Evolutionary conservation across 2,888 invertebrate species (phyloP), one percentile per base, ranked within the genome.

Genomic region (Ernsta delagoae): DNA sequence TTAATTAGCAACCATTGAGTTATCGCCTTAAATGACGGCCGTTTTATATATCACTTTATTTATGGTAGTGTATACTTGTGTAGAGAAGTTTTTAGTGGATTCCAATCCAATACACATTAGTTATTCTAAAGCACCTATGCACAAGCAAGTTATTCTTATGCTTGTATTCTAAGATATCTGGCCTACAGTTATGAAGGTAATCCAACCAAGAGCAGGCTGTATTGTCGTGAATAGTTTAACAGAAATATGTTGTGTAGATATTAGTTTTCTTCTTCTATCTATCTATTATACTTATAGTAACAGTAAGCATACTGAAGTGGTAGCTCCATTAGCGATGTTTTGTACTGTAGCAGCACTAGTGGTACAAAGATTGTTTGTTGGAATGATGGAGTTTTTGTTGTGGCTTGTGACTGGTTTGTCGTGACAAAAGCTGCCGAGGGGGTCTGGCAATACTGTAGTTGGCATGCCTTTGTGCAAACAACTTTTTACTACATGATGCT

Each of bases 321-420:
- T 45, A n/a, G 45, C 4, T 5, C 45, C 45, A 45, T 45, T 45
- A 45, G 45, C 45, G 4, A n/a, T n/a, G 53, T 53, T 12, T 24
- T 53, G 16, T 53, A 24, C 8, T 12, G 24, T 24, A 4, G 2
- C 0, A 8, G 8, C 3, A 63, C 3, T 16, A 16, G 16, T 53
- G 50, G 50, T 62, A 11, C 45, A n/a, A 45, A 45, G 45, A 45
- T 59, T 24, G 53, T 62, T 54, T 63, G 53, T 43, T n/a, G 43
- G 50, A 54, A 54, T 54, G 63, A 63, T 63, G 53, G 34, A n/a
- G 54, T 41, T 43, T 41, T 63, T 63, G n/a, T 45, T 45, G 45
- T 45, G 45, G 5, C 45, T 45, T 45, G 34, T 45, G 60, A 61
- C 41, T 43, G 63, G 53, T 53, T 53, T 53, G 24, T 41, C 41